Base-by-base conservation (phyloP, 2,888 invertebrate genomes). In the Gibbula magus region DNA sequence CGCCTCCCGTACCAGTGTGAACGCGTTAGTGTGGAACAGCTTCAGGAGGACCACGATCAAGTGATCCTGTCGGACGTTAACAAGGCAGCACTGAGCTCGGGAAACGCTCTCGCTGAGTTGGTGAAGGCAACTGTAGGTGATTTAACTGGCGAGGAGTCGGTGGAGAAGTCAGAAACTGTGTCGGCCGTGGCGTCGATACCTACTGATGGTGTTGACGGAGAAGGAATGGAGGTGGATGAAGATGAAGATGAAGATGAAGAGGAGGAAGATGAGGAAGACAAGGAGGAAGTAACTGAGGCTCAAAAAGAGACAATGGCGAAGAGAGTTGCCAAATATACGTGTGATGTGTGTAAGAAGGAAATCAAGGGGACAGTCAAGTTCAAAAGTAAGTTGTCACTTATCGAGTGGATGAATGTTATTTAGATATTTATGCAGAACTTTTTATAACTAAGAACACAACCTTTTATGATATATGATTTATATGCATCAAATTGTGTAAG, bases 311-410 rank as follows among this genome's bases (percentile, higher is more conserved):
- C 29, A 20, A 20, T 18, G 22, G 13, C n/a, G 20, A 70, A 45
- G 45, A 35, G 35, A 35, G 70, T 70, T 35, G 70, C 53, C 67
- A 81, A 67, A 51, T 79, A 70, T 73, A 78, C 70, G 13, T 81
- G 81, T 79, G 81, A 81, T 20, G 54, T 78, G 51, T 81, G 81
- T 74, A 51, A 76, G 7, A 67, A 56, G 20, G 52, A 75, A 10
- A 35, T 81, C 79, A 81, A 81, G 32, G 81, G 81, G 16, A 54
- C 66, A 35, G 76, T 81, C n/a, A 76, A 75, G 13, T 81, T 73
- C 67, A 81, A 81, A 78, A 52, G 81, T 81, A 77, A 56, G 79
- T 32, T 56, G 56, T 56, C 18, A 51, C 8, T 51, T 25, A 74
- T 25, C 10, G 25, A 51, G 18, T 77, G 56, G 32, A 54, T 22